A percentile compares a stretch with the other conserved stretches of the same genome.
Evolutionary conservation across 2,797 vertebrate genomes (phyloP).

Genomic region (Mus minutoides): DNA sequence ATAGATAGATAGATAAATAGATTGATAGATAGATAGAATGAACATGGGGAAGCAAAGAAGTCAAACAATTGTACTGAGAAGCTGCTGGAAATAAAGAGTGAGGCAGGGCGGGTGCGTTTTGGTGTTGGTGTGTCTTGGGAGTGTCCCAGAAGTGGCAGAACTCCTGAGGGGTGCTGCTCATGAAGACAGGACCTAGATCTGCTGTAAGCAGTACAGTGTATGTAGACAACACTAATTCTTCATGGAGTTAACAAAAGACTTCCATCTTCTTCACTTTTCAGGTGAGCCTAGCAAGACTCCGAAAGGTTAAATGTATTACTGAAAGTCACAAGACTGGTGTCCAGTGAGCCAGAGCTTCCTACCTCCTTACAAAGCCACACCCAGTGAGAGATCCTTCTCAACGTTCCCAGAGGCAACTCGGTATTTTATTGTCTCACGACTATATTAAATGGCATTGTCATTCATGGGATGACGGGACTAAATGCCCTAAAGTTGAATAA

Average conservation of each 20-base stretch:
- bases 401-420: background rate
- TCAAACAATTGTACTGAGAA: background rate
- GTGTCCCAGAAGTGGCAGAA: background rate
- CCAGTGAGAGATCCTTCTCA: background rate
- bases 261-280: background rate
- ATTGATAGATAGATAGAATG: background rate
- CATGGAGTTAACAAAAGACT: background rate
- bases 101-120: background rate
- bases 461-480: constrained; percentile 24
- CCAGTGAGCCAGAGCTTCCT: background rate
- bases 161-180: background rate
- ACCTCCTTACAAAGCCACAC: background rate
- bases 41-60: background rate
- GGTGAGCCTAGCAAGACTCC: background rate
- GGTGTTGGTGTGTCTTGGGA: background rate
- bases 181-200: background rate
- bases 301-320: background rate
- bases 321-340: background rate
- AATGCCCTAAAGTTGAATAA: constrained; percentile 48
- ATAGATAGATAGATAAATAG: too few relatives aligned
- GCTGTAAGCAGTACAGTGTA: background rate
- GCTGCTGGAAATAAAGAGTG: background rate
- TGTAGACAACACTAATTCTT: background rate
- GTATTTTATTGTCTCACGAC: constrained; percentile 52
- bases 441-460: constrained; percentile 58